Evolutionary conservation across 2,888 invertebrate species (phyloP).

Genomic region (Dusona sp.): DNA sequence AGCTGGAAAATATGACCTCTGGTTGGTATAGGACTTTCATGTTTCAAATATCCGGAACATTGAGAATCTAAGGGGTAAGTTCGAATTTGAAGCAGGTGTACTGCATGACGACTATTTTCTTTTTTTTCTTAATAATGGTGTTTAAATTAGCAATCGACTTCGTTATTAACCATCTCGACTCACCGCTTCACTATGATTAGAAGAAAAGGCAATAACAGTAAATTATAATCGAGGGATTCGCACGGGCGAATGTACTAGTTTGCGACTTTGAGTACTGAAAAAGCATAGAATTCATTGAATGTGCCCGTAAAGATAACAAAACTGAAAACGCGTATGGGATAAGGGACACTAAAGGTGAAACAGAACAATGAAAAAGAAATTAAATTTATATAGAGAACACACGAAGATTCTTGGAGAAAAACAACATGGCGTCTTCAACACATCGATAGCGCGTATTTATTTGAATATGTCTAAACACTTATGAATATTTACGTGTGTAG

Average conservation of each 20-base stretch:
- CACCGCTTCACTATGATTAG: background rate
- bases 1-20: background rate
- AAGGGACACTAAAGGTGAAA: too few relatives aligned
- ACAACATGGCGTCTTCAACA: too few relatives aligned
- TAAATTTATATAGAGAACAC: too few relatives aligned
- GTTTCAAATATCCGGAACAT: background rate
- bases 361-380: too few relatives aligned
- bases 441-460: too few relatives aligned
- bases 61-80: background rate
- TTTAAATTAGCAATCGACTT: background rate
- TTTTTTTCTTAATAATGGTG: background rate
- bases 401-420: too few relatives aligned
- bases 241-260: background rate
- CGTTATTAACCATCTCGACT: background rate
- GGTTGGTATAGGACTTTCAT: background rate
- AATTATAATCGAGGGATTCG: background rate
- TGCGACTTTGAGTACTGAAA: background rate
- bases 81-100: background rate
- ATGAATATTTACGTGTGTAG: too few relatives aligned
- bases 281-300: too few relatives aligned
- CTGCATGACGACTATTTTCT: background rate
- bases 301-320: too few relatives aligned
- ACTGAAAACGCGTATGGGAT: too few relatives aligned
- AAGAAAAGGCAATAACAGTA: background rate
- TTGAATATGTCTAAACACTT: too few relatives aligned